Percentiles rank a stretch among this genome's conserved stretches.
Conservation (phyloP, 2,888 invertebrate species). For the Acleris laterana region DNA sequence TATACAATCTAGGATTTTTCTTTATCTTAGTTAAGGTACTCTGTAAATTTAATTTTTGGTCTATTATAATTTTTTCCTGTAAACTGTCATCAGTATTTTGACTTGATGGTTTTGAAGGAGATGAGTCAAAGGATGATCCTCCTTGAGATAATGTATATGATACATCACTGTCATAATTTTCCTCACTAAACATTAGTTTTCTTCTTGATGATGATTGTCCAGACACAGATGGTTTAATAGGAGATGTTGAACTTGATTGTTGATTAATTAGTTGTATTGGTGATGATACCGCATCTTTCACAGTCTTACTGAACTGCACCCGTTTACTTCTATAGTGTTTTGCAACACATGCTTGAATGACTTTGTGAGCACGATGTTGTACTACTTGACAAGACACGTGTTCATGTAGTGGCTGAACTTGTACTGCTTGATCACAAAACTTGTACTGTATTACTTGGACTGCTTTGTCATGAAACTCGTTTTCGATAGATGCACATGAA, state of each 20-base stretch:
- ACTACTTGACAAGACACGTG: conserved; percentile 1
- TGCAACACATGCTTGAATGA: not conserved
- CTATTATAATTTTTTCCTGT: not conserved
- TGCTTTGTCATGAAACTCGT: not conserved
- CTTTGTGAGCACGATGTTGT: conserved; percentile 2
- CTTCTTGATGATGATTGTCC: not conserved
- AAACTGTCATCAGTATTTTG: not conserved
- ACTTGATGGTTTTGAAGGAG: conserved; percentile 2
- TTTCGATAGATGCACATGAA: too few relatives aligned
- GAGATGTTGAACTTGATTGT: conserved; percentile 2
- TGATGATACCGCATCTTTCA: conserved; percentile 5
- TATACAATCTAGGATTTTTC: conserved; percentile 11
- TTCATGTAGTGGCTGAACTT: conserved; percentile 3
- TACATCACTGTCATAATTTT: conserved; percentile 12
- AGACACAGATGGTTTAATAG: not conserved
- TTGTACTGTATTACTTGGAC: conserved; percentile 1
- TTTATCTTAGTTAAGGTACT: conserved; percentile 8
- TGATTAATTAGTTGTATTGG: not conserved
- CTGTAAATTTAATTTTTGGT: conserved; percentile 1
- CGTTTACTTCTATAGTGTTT: conserved; percentile 3
- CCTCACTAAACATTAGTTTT: not conserved
- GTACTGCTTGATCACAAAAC: conserved; percentile 4
- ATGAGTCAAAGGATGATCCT: not conserved
- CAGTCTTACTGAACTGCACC: not conserved
- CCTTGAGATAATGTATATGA: conserved; percentile 2